Conservation (phyloP, 2,888 invertebrate genomes). For the Tenthredo mesomela region DNA sequence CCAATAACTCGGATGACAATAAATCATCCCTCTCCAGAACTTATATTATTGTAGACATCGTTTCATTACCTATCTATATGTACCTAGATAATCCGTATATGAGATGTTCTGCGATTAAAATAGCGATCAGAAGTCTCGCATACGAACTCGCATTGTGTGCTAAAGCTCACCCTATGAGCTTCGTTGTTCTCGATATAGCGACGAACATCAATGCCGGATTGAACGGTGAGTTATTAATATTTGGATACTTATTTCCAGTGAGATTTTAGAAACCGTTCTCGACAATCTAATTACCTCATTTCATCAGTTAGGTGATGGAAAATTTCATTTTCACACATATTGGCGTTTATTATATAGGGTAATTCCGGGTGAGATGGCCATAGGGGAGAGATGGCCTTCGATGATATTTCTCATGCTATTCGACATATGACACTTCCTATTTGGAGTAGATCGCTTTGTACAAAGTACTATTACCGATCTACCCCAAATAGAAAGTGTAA, state of each 20-base stretch:
- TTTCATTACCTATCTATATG: slow-evolving; percentile 60
- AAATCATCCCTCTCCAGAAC: slow-evolving; percentile 58
- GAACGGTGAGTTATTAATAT: background rate
- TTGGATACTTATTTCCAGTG: background rate
- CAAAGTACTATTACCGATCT: too few species aligned
- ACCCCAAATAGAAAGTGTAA: too few species aligned
- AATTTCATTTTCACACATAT: background rate
- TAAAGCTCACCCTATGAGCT: slow-evolving; percentile 42
- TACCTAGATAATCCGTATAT: slow-evolving; percentile 61
- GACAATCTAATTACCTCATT: background rate
- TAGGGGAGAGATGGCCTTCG: too few species aligned
- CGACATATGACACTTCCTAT: too few species aligned
- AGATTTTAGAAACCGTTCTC: background rate
- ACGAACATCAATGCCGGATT: background rate
- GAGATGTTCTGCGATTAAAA: slow-evolving; percentile 62
- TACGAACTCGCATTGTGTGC: slow-evolving; percentile 52
- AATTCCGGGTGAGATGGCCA: too few species aligned
- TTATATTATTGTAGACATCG: background rate
- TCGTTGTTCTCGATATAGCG: background rate
- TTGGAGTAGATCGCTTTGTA: too few species aligned
- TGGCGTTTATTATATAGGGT: background rate
- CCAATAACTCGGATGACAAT: slow-evolving; percentile 54
- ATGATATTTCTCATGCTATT: too few species aligned
- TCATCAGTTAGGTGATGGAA: background rate
- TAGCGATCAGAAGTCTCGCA: slow-evolving; percentile 59